phyloP scores from a whole-genome alignment of 2,888 invertebrate species.

The Dicyrtoma fusca region DNA sequence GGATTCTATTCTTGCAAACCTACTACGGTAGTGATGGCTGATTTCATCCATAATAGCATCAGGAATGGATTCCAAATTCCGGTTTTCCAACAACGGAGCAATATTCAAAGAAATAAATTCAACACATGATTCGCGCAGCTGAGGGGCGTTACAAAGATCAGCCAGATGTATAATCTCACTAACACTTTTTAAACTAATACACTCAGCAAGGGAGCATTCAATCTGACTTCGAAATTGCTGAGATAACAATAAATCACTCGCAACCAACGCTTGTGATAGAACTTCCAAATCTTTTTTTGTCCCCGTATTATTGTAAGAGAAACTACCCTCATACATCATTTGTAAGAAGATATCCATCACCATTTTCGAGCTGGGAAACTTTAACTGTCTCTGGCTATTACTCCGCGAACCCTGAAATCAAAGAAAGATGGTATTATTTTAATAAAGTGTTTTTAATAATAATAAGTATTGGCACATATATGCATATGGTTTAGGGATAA shows the following conservation, averaged over 20 bases:
- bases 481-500: too few species aligned
- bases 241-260: constrained; percentile 19
- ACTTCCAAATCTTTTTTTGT: constrained; percentile 33
- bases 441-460: too few species aligned
- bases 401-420: background rate
- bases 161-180: constrained; percentile 77
- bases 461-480: too few species aligned
- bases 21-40: constrained; percentile 67
- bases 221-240: constrained; percentile 59
- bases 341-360: constrained; percentile 32
- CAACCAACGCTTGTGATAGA: constrained; percentile 24
- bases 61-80: constrained; percentile 57
- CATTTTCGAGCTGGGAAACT: constrained; percentile 26
- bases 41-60: constrained; percentile 68
- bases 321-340: constrained; percentile 25
- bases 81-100: constrained; percentile 71
- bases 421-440: too few species aligned
- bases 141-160: constrained; percentile 72
- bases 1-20: background rate
- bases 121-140: constrained; percentile 73
- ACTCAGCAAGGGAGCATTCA: constrained; percentile 68
- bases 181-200: constrained; percentile 75
- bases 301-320: background rate
- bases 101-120: constrained; percentile 79
- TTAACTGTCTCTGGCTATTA: background rate